phyloP scores from a whole-genome alignment of 1,140 invertebrate genomes.

The Hetaerina americana region DNA sequence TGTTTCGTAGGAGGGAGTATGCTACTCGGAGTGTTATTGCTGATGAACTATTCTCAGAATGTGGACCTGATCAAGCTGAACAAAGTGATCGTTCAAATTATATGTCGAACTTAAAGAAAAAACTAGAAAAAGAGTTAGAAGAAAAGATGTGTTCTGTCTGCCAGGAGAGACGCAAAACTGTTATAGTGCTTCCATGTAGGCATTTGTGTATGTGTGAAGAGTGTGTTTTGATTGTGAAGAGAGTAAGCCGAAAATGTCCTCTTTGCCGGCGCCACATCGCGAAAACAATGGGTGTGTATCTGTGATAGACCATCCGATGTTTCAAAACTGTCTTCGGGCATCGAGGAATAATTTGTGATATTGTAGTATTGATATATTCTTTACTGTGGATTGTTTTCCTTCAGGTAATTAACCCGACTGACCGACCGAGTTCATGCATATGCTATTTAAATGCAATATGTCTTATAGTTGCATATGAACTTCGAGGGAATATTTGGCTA shows the following conservation, averaged over 20 bases:
- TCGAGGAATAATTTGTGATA: too few species aligned
- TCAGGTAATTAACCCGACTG: too few species aligned
- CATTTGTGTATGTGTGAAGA: conserved; percentile 5
- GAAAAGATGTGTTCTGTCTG: conserved; percentile 2
- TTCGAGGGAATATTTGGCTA: too few species aligned
- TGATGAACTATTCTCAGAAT: neutral
- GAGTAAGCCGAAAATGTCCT: neutral
- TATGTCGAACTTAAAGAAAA: neutral
- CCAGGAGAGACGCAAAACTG: neutral
- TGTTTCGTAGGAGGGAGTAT: neutral
- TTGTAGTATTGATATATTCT: too few species aligned
- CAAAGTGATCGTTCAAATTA: neutral
- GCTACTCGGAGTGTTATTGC: neutral
- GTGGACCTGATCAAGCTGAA: neutral
- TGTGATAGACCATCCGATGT: neutral
- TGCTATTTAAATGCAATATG: too few species aligned
- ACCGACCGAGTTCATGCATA: too few species aligned
- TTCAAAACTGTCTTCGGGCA: too few species aligned
- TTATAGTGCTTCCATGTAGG: conserved; percentile 1
- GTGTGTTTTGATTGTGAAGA: neutral
- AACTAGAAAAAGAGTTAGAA: neutral
- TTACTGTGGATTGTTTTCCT: too few species aligned
- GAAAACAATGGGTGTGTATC: neutral
- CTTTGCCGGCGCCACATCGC: neutral
- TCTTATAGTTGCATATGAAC: too few species aligned